Percentiles rank a stretch among this genome's conserved stretches.
Conservation (phyloP, 2,797 vertebrate genomes). For the Characodon lateralis region DNA sequence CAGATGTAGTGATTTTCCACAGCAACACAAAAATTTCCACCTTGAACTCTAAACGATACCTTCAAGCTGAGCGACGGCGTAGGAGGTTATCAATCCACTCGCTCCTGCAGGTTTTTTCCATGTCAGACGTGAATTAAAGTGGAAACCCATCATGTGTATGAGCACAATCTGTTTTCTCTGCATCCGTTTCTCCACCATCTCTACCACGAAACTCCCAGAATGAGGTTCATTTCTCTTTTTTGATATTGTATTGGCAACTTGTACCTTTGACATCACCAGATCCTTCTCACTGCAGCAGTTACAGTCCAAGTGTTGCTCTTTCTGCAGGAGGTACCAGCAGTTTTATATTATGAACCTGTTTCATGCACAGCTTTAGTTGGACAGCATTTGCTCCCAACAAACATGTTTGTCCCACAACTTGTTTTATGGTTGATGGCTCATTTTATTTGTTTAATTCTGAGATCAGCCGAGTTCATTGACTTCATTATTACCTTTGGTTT, state of each 20-base stretch:
- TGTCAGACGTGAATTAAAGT: constrained; percentile 39
- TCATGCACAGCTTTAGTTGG: not conserved
- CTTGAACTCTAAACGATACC: constrained; percentile 44
- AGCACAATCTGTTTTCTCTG: constrained; percentile 46
- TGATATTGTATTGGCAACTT: too few species aligned
- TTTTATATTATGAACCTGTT: too few species aligned
- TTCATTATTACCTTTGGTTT: too few species aligned
- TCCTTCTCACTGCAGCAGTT: not conserved
- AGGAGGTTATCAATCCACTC: constrained; percentile 38
- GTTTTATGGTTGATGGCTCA: not conserved
- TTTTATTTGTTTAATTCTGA: too few species aligned
- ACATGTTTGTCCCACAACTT: not conserved
- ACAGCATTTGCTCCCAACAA: not conserved
- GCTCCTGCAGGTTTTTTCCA: constrained; percentile 55
- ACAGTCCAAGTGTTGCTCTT: not conserved
- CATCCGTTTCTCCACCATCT: constrained; percentile 35
- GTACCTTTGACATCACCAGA: not conserved
- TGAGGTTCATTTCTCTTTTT: not conserved
- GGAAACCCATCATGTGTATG: constrained; percentile 43
- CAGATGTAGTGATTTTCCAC: constrained; percentile 57
- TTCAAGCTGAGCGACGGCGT: constrained; percentile 49
- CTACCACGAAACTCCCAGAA: not conserved
- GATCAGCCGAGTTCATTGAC: too few species aligned
- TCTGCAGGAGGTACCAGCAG: too few species aligned
- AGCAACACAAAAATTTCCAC: constrained; percentile 41